Evolutionary conservation across 2,797 vertebrate species (phyloP), one percentile per base, ranked within the genome.

Genomic region (Fundulus diaphanus): DNA sequence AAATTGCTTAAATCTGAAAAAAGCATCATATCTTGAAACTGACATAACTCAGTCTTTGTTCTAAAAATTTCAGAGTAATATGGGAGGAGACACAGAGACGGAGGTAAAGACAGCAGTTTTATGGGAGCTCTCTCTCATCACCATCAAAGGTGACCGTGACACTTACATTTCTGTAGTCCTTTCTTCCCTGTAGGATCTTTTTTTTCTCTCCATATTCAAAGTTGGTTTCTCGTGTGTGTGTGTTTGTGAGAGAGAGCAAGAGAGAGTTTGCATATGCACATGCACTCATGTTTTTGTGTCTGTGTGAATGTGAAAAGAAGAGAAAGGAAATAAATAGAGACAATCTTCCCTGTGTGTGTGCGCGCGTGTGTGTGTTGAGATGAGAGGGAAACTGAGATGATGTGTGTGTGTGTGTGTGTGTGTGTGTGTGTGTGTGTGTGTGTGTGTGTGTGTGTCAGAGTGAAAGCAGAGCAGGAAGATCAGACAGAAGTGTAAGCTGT

Each of bases 61-160:
- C 27, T 40, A 52, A 33, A 83, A 67, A 74, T 84, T 87, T 86
- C 73, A 42, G 46, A 46, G 77, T 73, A 20, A 46, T 52, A 18
- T 24, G 40, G 61, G 27, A 35, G 70, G 66, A 65, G 72, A 33
- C 46, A 44, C 31, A 71, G 59, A 44, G 69, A 68, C 22, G 7
- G 20, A 54, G 37, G 66, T 56, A 79, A 78, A 86, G 78, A 66
- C 79, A 73, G 80, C 63, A 54, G 76, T 68, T 85, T 73, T 80
- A 72, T 74, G 77, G 80, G 67, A 70, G 80, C 27, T 56, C 80
- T 88, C 79, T 87, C 85, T 84, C 80, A 81, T 89, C 89, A 85
- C 80, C 90, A 89, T 93, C 89, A 93, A 94, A 94, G 92, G 90
- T 93, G 88, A 89, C 83, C 54, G 72, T 88, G 90, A 91, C 87